A percentile compares a stretch with the other conserved stretches of the same genome.
phyloP scores from a whole-genome alignment of 1,140 invertebrate species.

The Drosophila repletoides region DNA sequence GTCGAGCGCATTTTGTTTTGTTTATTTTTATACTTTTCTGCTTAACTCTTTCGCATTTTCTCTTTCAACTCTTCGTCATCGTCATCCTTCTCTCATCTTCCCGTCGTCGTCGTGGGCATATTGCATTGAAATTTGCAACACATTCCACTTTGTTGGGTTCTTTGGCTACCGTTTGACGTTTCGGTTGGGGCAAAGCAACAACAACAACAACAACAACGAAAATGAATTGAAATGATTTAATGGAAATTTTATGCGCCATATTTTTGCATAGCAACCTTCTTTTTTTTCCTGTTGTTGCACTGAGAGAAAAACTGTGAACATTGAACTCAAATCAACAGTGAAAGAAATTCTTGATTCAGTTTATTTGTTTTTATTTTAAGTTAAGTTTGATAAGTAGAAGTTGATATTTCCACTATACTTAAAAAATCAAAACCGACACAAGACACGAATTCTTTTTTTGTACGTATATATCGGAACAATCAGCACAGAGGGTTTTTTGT shows the following conservation, averaged over 20 bases:
- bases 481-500: no score
- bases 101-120: constrained; percentile 46
- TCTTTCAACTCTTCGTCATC: constrained; percentile 8
- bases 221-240: constrained; percentile 67
- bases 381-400: no score
- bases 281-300: background rate
- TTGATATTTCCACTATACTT: no score
- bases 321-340: no score
- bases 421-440: no score
- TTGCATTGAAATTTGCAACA: constrained; percentile 77
- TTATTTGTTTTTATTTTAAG: no score
- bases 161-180: constrained; percentile 75
- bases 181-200: constrained; percentile 25
- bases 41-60: constrained; percentile 57
- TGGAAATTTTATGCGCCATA: constrained; percentile 76
- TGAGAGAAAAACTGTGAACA: no score
- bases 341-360: no score
- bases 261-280: constrained; percentile 43
- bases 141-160: constrained; percentile 63
- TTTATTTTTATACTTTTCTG: constrained; percentile 64
- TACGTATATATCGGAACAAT: no score
- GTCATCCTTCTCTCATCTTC: constrained; percentile 5
- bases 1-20: constrained; percentile 53
- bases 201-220: constrained; percentile 10
- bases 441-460: no score